Base-by-base conservation (phyloP, 2,888 invertebrate genomes). In the Scaptomyza tumidula region DNA sequence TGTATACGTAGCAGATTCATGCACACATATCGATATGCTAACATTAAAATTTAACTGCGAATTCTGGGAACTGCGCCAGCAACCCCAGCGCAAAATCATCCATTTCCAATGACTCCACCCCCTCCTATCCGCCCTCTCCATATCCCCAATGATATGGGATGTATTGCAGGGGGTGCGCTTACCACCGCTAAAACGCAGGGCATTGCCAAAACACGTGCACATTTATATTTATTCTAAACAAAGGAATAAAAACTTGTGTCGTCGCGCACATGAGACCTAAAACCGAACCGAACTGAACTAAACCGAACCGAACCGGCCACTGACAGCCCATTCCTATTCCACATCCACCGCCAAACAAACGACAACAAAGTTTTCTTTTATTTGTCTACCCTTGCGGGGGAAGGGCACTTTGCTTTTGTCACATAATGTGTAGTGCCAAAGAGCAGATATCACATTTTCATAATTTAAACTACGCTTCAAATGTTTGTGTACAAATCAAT, bases 181-280 rank as follows among this genome's bases (percentile, higher is more conserved):
- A 35, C 77, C 66, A 65, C 71, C 86, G 87, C 82, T 85, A 78
- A 85, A 81, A 82, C 50, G 64, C 64, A 54, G 63, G 29, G 58
- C 65, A 56, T 75, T 63, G 71, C 62, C 75, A 73, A 80, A 80
- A 86, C 89, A 89, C 89, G 89, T 85, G 80, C 84, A 71, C 88
- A 83, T 84, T 88, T 85, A 80, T 80, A 71, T 80, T 86, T 80
- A 80, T 88, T 90, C 91, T 91, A 90, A 91, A 87, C 90, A 89
- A 87, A 85, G 80, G 87, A 87, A 89, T 90, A 90, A 89, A 90
- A 90, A 84, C 75, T 90, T 90, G 83, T 90, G 89, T 82, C 81
- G 75, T 78, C 75, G 65, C 56, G 82, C 90, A 90, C 84, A 91
- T 90, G 91, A 86, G 89, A 79, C 87, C 85, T 61, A 39, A 49